These are phyloP conservation scores for Drosophila quadrilineata DNA, from an alignment of 1,140 invertebrate species.

Conservation along the genomic window DNA sequence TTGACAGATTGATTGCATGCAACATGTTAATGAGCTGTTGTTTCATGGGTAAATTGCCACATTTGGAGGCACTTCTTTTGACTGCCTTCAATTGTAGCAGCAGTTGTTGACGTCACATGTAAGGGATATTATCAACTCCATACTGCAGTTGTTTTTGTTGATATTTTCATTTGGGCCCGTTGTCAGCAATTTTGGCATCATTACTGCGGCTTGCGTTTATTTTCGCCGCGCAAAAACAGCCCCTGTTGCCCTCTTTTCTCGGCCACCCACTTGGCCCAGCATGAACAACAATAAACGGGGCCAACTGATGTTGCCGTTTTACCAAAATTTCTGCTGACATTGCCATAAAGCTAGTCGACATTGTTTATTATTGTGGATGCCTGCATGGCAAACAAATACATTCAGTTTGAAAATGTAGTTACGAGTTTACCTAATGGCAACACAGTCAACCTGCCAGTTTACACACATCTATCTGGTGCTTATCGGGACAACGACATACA, in stretches of 20 bases:
- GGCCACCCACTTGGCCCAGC: constrained; percentile 2
- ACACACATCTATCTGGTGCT: constrained; percentile 22
- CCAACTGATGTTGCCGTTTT: constrained; percentile 21
- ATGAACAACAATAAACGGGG: constrained; percentile 2
- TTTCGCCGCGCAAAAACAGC: constrained; percentile 19
- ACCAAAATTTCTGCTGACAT: constrained; percentile 27
- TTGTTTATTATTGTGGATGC: constrained; percentile 16
- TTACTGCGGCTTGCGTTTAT: constrained; percentile 13
- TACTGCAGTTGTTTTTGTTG: constrained; percentile 5
- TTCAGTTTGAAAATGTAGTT: too few relatives aligned
- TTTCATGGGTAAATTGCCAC: constrained; percentile 12
- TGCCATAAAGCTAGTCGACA: constrained; percentile 14
- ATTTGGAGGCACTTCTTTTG: constrained; percentile 10
- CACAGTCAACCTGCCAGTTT: constrained; percentile 44
- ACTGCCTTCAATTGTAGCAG: not conserved
- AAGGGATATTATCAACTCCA: constrained; percentile 26
- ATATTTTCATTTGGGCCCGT: constrained; percentile 1
- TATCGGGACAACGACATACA: constrained; percentile 28
- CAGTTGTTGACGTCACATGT: constrained; percentile 17
- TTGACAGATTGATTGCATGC: not conserved
- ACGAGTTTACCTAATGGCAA: too few relatives aligned
- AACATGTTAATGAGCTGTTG: constrained; percentile 39
- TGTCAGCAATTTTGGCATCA: constrained; percentile 9
- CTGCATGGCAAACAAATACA: not conserved
- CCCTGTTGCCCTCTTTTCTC: too few relatives aligned